phyloP scores from a whole-genome alignment of 1,140 invertebrate species.

The Temnothorax curvispinosus region DNA sequence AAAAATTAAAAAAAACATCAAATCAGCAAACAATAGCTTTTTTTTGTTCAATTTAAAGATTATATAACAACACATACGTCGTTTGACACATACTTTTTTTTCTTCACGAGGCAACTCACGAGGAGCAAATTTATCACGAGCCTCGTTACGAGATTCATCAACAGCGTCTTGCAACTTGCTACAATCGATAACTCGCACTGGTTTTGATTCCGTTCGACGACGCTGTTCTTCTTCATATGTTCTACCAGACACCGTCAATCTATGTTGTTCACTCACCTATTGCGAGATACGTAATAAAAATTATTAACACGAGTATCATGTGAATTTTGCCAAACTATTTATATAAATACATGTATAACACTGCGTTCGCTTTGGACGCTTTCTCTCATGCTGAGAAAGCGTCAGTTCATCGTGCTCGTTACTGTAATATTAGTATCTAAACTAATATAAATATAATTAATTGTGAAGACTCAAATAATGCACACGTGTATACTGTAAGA shows the following conservation, averaged over 20 bases:
- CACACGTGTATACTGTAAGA: no score
- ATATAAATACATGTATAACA: not conserved
- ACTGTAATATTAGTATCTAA: no score
- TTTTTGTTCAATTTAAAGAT: conserved; percentile 11
- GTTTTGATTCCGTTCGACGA: conserved; percentile 44
- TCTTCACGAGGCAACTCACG: not conserved
- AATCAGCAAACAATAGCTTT: not conserved
- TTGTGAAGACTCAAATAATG: no score
- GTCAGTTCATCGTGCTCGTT: no score
- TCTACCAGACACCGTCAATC: conserved; percentile 62
- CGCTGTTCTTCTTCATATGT: conserved; percentile 61
- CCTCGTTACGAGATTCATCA: not conserved
- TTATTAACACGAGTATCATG: conserved; percentile 4
- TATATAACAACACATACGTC: not conserved
- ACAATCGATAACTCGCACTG: conserved; percentile 63
- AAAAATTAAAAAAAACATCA: not conserved
- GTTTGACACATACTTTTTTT: not conserved
- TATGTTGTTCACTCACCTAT: conserved; percentile 68
- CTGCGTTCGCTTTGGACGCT: no score
- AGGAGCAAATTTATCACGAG: not conserved
- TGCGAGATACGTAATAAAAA: conserved; percentile 31
- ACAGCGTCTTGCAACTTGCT: not conserved
- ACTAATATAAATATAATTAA: no score
- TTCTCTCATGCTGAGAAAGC: no score
- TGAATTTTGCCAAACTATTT: not conserved